phyloP scores from a whole-genome alignment of 2,888 invertebrate species.

The Tridacna crocea region DNA sequence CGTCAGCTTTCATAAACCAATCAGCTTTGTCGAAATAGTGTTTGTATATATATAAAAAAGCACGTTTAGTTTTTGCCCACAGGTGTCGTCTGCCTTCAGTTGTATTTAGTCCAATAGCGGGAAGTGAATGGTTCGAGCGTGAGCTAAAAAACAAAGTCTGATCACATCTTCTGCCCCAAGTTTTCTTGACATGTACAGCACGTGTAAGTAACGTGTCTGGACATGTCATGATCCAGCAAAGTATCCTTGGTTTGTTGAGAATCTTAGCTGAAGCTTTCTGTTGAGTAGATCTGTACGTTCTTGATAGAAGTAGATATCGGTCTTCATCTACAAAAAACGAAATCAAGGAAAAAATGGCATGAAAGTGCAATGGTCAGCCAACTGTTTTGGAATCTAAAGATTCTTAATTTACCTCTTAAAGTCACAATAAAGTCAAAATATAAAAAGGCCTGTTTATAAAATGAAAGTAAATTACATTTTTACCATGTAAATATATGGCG shows the following conservation, averaged over 20 bases:
- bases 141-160: slow-evolving; percentile 83
- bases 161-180: slow-evolving; percentile 74
- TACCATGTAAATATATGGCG: no score
- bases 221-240: slow-evolving; percentile 98
- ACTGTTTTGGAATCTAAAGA: neutral
- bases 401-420: no score
- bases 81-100: slow-evolving; percentile 94
- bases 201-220: slow-evolving; percentile 94
- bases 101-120: slow-evolving; percentile 90
- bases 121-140: slow-evolving; percentile 89
- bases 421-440: no score
- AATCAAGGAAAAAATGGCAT: neutral
- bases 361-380: neutral
- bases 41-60: slow-evolving; percentile 94
- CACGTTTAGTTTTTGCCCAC: slow-evolving; percentile 98
- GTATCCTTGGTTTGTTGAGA: neutral
- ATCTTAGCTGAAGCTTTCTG: neutral
- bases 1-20: slow-evolving; percentile 89
- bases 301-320: neutral
- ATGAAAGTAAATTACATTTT: no score
- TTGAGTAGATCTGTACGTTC: neutral
- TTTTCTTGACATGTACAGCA: slow-evolving; percentile 91
- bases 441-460: no score
- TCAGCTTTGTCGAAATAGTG: slow-evolving; percentile 93
- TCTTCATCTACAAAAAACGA: no score